phyloP scores from a whole-genome alignment of 2,797 vertebrate genomes.

The Xenentodon cancila region DNA sequence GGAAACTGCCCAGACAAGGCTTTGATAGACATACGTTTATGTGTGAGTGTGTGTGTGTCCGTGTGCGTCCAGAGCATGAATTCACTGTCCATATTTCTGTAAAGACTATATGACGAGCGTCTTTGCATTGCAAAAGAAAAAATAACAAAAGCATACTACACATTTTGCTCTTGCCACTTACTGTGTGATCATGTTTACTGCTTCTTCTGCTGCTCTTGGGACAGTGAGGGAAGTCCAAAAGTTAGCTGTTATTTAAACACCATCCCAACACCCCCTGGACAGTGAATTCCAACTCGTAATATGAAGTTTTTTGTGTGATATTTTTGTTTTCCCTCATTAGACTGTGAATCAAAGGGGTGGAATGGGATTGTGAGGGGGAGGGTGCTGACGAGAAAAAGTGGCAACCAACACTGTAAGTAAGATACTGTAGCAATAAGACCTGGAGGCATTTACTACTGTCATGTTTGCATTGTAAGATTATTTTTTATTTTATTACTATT shows the following conservation, averaged over 20 bases:
- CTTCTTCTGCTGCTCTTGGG: slow-evolving; percentile 70
- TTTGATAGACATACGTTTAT: slow-evolving; percentile 80
- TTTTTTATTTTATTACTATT: slow-evolving; percentile 87
- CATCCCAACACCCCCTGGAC: slow-evolving; percentile 45
- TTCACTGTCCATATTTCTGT: slow-evolving; percentile 73
- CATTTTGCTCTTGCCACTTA: slow-evolving; percentile 55
- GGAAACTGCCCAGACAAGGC: slow-evolving; percentile 90
- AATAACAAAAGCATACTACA: slow-evolving; percentile 12
- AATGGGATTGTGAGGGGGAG: slow-evolving; percentile 57
- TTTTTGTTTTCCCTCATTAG: slow-evolving; percentile 77
- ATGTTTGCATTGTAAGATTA: slow-evolving; percentile 88
- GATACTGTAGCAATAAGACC: slow-evolving; percentile 91
- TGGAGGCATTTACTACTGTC: slow-evolving; percentile 86
- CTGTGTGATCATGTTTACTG: slow-evolving; percentile 63
- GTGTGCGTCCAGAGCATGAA: slow-evolving; percentile 68
- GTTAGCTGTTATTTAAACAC: slow-evolving; percentile 64
- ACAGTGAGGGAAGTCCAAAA: slow-evolving; percentile 53
- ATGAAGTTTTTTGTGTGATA: slow-evolving; percentile 67
- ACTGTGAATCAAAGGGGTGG: slow-evolving; percentile 82
- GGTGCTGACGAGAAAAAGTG: slow-evolving; percentile 66
- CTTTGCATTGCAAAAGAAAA: slow-evolving; percentile 44
- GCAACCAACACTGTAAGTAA: slow-evolving; percentile 83
- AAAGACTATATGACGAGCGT: slow-evolving; percentile 53
- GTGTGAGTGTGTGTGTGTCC: slow-evolving; percentile 55
- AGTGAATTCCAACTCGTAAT: slow-evolving; percentile 77